These are phyloP conservation scores for Alsophila aescularia DNA, from an alignment of 2,888 invertebrate genomes.

Conservation along the genomic window DNA sequence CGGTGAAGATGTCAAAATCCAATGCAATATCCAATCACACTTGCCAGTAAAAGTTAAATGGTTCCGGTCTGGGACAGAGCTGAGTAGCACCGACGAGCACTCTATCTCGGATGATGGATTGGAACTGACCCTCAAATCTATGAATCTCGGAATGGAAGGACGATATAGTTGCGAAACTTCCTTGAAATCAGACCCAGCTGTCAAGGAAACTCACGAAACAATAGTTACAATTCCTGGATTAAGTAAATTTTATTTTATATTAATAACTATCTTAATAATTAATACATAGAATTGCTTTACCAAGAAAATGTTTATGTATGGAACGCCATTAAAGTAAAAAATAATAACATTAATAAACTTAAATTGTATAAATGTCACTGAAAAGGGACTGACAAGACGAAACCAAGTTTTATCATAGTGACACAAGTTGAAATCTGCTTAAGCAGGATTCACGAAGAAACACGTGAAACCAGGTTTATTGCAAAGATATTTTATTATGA, in stretches of 20 bases:
- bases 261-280: background rate
- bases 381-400: too few species aligned
- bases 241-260: background rate
- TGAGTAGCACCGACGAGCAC: background rate
- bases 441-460: too few species aligned
- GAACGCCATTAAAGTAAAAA: too few species aligned
- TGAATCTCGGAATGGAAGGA: conserved; percentile 1
- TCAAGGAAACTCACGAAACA: background rate
- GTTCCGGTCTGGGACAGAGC: background rate
- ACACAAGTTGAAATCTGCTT: too few species aligned
- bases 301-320: too few species aligned
- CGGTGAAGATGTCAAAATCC: too few species aligned
- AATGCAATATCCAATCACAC: conserved; percentile 16
- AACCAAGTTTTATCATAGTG: too few species aligned
- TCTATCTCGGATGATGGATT: conserved; percentile 4
- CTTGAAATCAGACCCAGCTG: background rate
- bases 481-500: too few species aligned
- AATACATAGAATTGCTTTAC: background rate
- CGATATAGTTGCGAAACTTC: conserved; percentile 4
- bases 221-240: conserved; percentile 7
- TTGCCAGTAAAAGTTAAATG: conserved; percentile 5
- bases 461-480: too few species aligned
- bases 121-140: background rate
- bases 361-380: too few species aligned
- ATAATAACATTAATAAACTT: too few species aligned